Evolutionary conservation across 2,797 vertebrate species (phyloP), one percentile per base, ranked within the genome.

Genomic region (Pterois miles): DNA sequence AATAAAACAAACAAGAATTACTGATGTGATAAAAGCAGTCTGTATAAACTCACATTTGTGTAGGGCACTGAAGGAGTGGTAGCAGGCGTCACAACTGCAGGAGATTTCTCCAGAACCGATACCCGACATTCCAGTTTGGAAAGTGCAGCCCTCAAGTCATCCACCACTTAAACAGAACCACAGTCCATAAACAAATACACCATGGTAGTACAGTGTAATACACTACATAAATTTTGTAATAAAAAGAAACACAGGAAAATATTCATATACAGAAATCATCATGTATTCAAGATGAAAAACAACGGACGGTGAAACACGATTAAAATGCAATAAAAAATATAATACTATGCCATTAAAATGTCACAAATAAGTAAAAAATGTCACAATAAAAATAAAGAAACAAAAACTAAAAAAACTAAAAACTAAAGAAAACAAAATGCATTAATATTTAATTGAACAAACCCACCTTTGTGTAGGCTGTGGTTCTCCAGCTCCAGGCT

Each of bases 401-500:
- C n/a, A n/a, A n/a, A n/a, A n/a, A n/a, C n/a, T n/a, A n/a, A n/a
- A n/a, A n/a, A n/a, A n/a, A n/a, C n/a, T n/a, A n/a, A n/a, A n/a
- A n/a, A n/a, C n/a, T n/a, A 11, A 59, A 59, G 57, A 0, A 59
- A 33, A 57, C 13, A 12, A 31, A 22, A 38, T 25, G 14, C 12
- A 75, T 59, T 40, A 7, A 58, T 16, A 48, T 65, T 34, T 71
- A 13, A 74, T 62, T 0, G 3, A 57, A 76, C 18, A 46, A 38
- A 34, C 75, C 80, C 65, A 99, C 98, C 97, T 85, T 93, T 95
- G 82, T 93, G 89, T 79, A 99, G 95, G 77, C 87, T 97, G 56
- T 96, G 95, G 87, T 98, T 99, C 92, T 99, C 97, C 67, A 93
- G 92, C 85, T 99, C 98, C 91, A 99, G 93, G 81, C 90, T 95